Percentiles rank a stretch among this genome's conserved stretches.
Conservation (phyloP, 2,113 vertebrate genomes). For the Sander lucioperca region DNA sequence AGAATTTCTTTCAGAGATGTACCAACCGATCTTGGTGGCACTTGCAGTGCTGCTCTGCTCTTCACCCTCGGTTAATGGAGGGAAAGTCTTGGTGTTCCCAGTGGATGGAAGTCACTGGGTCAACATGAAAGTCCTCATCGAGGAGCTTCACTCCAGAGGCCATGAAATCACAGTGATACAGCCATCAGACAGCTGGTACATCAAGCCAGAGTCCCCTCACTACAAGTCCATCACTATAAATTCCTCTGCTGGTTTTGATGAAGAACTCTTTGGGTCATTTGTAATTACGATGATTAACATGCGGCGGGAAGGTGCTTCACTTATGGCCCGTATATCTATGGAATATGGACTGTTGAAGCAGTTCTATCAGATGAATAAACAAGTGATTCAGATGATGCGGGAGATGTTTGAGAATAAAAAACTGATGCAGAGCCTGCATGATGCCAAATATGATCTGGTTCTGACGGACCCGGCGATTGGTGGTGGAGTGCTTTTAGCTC, state of each 20-base stretch:
- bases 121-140: constrained; percentile 73
- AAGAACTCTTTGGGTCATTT: constrained; percentile 19
- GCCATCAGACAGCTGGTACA: constrained; percentile 62
- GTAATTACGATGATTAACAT: background rate
- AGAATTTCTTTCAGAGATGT: constrained; percentile 63
- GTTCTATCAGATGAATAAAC: background rate
- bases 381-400: background rate
- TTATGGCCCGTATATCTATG: background rate
- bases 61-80: constrained; percentile 16
- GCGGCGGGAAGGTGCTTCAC: background rate
- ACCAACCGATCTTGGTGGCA: background rate
- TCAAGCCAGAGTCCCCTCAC: constrained; percentile 65
- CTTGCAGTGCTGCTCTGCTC: constrained; percentile 48
- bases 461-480: constrained; percentile 59
- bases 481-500: constrained; percentile 57
- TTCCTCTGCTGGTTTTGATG: constrained; percentile 9
- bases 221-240: constrained; percentile 58
- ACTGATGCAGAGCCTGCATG: constrained; percentile 55
- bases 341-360: fast-evolving
- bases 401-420: constrained; percentile 45
- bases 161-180: constrained; percentile 68
- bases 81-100: constrained; percentile 72
- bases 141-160: constrained; percentile 71
- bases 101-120: constrained; percentile 76
- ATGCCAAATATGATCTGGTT: constrained; percentile 69